These are phyloP conservation scores for Bovichtus diacanthus DNA, from an alignment of 2,797 vertebrate species.

Conservation along the genomic window DNA sequence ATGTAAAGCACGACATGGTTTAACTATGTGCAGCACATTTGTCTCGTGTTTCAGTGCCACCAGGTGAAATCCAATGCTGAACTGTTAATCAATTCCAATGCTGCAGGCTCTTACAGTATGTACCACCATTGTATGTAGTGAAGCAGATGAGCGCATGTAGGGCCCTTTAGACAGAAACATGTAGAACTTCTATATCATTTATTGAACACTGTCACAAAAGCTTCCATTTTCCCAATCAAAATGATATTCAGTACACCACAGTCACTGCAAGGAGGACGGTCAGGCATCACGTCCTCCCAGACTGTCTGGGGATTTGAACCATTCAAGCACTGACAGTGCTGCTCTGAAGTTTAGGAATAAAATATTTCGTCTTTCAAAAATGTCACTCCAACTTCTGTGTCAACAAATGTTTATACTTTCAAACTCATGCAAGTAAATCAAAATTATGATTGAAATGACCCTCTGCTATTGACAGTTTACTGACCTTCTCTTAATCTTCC, in stretches of 20 bases:
- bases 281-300: conserved; percentile 28
- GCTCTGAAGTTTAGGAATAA: conserved; percentile 22
- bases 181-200: background rate
- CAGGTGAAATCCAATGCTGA: background rate
- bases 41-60: background rate
- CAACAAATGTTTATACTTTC: conserved; percentile 22
- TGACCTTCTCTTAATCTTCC: conserved; percentile 4
- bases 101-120: background rate
- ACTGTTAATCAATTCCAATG: background rate
- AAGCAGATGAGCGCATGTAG: background rate
- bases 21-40: background rate
- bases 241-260: background rate
- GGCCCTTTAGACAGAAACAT: background rate
- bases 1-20: background rate
- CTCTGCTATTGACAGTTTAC: conserved; percentile 3
- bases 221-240: background rate
- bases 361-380: conserved; percentile 28
- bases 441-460: conserved; percentile 12
- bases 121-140: background rate
- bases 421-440: conserved; percentile 16
- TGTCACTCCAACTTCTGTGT: conserved; percentile 14
- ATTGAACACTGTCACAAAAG: background rate
- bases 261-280: background rate
- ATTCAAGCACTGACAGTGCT: conserved; percentile 13
- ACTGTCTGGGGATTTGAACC: conserved; percentile 32